Evolutionary conservation across 2,113 vertebrate species (phyloP), one percentile per base, ranked within the genome.

Genomic region (Uropsilus gracilis): DNA sequence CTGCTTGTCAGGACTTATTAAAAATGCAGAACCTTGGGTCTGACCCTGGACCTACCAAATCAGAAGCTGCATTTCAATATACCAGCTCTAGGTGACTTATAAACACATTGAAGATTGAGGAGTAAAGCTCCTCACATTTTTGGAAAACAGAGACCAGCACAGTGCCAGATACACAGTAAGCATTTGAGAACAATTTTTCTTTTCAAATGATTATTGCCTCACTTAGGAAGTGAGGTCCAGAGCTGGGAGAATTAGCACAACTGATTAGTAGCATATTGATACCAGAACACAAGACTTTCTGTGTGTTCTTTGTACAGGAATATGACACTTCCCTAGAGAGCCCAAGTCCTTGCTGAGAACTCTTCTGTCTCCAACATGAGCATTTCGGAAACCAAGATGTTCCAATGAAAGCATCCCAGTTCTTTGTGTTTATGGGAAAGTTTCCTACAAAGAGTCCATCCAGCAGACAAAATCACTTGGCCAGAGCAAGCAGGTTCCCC

Each of bases 381-480:
- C 37, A 59, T 92, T 86, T 69, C 37, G 66, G 76, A 88, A 90
- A 71, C 34, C 34, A 83, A 85, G 72, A 81, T 30, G 20, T 68
- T 83, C 30, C 39, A 82, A 3, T 42, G 48, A 32, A 84, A 72
- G 20, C 63, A 61, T 72, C 48, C 83, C 85, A 86, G 59, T 92
- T 90, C 82, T 92, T 90, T 85, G 44, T 80, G 20, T 93, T 95
- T n/a, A 22, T 94, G 66, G 46, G 89, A 89, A 57, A 88, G 55
- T 30, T 86, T n/a, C 16, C 32, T 89, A 39, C 22, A 57, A 86
- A 22, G 39, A 63, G 34, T 95, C 82, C 71, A 39, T 46, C 53
- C n/a, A 34, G 32, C 34, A 91, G 96, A 86, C n/a, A 94, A 71
- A 75, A 90, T 86, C 77, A 50, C 6, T 69, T 82, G 37, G 44